phyloP scores from a whole-genome alignment of 2,113 vertebrate species.

The Oncorhynchus masou region DNA sequence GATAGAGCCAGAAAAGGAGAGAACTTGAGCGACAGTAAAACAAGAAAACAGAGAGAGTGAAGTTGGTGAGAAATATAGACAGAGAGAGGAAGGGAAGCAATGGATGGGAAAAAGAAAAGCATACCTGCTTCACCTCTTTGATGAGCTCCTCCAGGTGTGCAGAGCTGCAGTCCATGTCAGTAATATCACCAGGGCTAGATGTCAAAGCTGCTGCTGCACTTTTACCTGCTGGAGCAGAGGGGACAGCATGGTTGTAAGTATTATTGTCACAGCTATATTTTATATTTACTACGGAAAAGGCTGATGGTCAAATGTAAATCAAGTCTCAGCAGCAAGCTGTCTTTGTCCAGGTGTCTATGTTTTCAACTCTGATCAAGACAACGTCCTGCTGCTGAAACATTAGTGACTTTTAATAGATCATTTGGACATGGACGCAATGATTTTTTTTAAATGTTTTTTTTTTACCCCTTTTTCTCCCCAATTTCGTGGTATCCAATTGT shows the following conservation, averaged over 20 bases:
- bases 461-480: too few species aligned
- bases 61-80: background rate
- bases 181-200: constrained; percentile 61
- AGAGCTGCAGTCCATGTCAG: constrained; percentile 84
- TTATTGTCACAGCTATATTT: too few species aligned
- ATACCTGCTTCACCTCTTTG: constrained; percentile 79
- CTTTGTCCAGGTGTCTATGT: too few species aligned
- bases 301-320: too few species aligned
- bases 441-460: too few species aligned
- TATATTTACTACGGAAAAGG: too few species aligned
- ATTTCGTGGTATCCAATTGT: too few species aligned
- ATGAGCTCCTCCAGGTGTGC: constrained; percentile 83
- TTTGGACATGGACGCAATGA: too few species aligned
- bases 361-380: background rate
- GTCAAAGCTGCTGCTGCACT: constrained; percentile 39
- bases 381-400: background rate
- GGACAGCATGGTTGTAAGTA: background rate
- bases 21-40: background rate
- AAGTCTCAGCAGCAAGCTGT: too few species aligned
- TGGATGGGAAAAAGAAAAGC: background rate
- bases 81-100: background rate
- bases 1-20: background rate
- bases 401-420: background rate
- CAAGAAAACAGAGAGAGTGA: background rate
- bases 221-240: constrained; percentile 73